Conservation (phyloP, 2,113 vertebrate genomes). For the Jaculus jaculus region DNA sequence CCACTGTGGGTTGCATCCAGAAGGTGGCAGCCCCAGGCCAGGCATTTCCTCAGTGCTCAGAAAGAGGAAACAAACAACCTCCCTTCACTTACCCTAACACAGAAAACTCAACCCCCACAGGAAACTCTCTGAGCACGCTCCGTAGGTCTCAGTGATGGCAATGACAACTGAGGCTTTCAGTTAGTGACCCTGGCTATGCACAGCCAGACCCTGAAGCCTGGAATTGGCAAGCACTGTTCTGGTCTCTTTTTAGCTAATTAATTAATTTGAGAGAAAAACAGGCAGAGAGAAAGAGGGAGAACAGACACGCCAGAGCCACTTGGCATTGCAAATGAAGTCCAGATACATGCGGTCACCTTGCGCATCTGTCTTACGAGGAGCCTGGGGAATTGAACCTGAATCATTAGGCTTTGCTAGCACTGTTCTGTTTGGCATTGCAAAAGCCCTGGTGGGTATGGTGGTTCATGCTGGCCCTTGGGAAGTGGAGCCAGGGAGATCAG, state of each 20-base stretch:
- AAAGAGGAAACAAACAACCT: neutral
- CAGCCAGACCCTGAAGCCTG: neutral
- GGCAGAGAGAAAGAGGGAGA: too few relatives aligned
- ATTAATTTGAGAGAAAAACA: too few relatives aligned
- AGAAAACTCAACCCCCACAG: neutral
- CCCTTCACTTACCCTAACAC: neutral
- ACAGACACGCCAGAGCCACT: too few relatives aligned
- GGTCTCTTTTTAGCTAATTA: too few relatives aligned
- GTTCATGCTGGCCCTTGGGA: too few relatives aligned
- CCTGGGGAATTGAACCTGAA: too few relatives aligned
- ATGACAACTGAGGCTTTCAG: neutral
- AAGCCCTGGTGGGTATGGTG: too few relatives aligned
- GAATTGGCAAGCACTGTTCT: neutral
- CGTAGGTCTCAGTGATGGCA: neutral
- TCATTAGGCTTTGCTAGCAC: too few relatives aligned
- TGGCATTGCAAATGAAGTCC: too few relatives aligned
- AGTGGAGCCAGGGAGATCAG: too few relatives aligned
- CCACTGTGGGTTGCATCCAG: neutral
- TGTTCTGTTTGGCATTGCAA: neutral
- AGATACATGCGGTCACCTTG: too few relatives aligned
- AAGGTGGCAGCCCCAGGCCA: neutral
- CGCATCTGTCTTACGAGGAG: too few relatives aligned
- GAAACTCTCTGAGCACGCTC: neutral
- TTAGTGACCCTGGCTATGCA: accelerated
- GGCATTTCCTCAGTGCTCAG: neutral